Evolutionary conservation across 1,140 invertebrate genomes (phyloP), one percentile per base, ranked within the genome.

Genomic region (Eufriesea mexicana): DNA sequence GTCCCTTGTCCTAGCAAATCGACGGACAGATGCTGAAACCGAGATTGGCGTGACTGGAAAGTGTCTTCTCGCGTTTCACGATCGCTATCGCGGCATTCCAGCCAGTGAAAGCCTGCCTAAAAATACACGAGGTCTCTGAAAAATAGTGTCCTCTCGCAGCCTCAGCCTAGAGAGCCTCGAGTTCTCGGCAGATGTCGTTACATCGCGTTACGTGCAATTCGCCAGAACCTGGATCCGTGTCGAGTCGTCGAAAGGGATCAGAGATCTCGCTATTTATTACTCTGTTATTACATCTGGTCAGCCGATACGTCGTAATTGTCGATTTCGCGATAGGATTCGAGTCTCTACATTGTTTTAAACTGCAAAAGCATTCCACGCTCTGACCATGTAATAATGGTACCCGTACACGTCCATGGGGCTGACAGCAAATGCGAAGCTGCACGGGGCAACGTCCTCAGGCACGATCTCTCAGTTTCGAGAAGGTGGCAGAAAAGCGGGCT

Each of bases 261-360:
- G 68, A 71, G 42, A 42, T 47, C 42, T 47, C 18, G 73, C 73
- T 77, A 45, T 66, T 77, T 77, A 67, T 67, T 54, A 35, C 62
- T 77, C 75, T 77, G 42, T 66, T 28, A 77, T 77, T 77, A 66
- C 62, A 35, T 45, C 45, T 61, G 62, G 0, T 12, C 49, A 25
- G 64, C 62, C 23, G 64, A 68, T 55, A 47, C 49, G 9, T 45
- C 25, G 64, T 47, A 57, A 78, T 70, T 28, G 76, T 68, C 64
- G 49, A 78, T 68, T 28, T 42, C 76, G 42, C 51, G 51, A 68
- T 78, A 78, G n/a, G 35, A 35, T 4, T 35, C 76, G 16, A 14
- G 12, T 20, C 47, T 14, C 35, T 57, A 18, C 64, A 78, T 78
- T 78, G 76, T 78, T 68, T 78, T 68, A 68, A 78, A 68, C 57